Percentiles rank a stretch among this genome's conserved stretches.
Evolutionary conservation across 2,888 invertebrate species (phyloP).

Genomic region (Onthophagus sagittarius): DNA sequence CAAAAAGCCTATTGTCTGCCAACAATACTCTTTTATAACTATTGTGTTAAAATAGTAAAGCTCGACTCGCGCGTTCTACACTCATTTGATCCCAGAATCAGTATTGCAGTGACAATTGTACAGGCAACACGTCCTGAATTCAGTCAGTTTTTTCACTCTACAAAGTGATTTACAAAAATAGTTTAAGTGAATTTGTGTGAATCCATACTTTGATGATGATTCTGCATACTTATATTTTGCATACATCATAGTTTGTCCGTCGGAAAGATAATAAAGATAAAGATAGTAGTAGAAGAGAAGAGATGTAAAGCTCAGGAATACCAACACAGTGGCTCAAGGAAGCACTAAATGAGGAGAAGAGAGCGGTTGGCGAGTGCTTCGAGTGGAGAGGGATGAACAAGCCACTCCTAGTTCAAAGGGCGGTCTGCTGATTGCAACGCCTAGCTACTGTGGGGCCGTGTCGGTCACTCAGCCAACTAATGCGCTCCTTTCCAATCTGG

Average conservation of each 20-base stretch:
- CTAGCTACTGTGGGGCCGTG: conserved; percentile 34
- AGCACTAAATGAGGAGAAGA: conserved; percentile 16
- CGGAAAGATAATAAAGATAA: conserved; percentile 19
- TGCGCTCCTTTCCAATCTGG: conserved; percentile 19
- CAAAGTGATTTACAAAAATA: background rate
- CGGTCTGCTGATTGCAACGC: conserved; percentile 37
- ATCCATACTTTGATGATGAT: too few relatives aligned
- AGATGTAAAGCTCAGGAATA: background rate
- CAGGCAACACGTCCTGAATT: conserved; percentile 11
- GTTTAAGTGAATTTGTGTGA: background rate
- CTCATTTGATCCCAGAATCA: conserved; percentile 19
- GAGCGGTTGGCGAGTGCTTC: conserved; percentile 22
- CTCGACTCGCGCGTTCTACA: background rate
- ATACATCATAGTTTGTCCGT: conserved; percentile 7
- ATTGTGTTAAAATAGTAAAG: conserved; percentile 21
- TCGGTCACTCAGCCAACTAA: conserved; percentile 35
- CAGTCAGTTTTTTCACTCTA: background rate
- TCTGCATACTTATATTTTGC: too few relatives aligned
- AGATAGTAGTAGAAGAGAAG: conserved; percentile 16
- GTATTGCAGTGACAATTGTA: conserved; percentile 18
- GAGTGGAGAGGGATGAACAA: conserved; percentile 30
- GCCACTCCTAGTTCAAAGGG: conserved; percentile 41
- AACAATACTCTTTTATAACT: conserved; percentile 24
- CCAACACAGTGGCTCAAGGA: background rate
- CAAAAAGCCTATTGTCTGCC: conserved; percentile 19